Conservation (phyloP, 2,113 vertebrate species). For the Pantherophis guttatus region DNA sequence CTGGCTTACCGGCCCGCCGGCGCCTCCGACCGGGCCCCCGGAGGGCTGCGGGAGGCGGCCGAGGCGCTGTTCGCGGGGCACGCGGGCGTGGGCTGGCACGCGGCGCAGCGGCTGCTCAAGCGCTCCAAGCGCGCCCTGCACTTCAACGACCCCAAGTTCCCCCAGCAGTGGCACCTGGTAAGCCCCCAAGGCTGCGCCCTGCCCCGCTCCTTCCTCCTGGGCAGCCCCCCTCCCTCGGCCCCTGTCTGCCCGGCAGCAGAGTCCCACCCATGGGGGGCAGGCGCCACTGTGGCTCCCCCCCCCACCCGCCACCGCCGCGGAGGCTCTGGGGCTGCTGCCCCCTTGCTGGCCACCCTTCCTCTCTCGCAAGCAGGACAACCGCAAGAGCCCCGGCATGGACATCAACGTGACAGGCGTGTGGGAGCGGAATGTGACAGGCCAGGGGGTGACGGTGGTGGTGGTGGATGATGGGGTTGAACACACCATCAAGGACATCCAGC, state of each 20-base stretch:
- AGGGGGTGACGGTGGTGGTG: slow-evolving; percentile 91
- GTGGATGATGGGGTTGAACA: slow-evolving; percentile 94
- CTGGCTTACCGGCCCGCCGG: slow-evolving; percentile 59
- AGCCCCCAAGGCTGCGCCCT: slow-evolving; percentile 25
- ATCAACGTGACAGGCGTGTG: slow-evolving; percentile 95
- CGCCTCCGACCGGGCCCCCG: accelerated
- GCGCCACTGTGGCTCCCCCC: neutral
- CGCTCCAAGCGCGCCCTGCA: slow-evolving; percentile 86
- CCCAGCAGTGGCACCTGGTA: slow-evolving; percentile 95
- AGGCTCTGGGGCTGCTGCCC: neutral
- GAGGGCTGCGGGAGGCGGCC: slow-evolving; percentile 51
- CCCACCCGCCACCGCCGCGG: neutral
- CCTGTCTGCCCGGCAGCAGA: neutral
- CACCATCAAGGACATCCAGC: slow-evolving; percentile 87
- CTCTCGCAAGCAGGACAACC: slow-evolving; percentile 77
- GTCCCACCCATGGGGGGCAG: neutral
- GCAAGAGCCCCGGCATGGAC: slow-evolving; percentile 82
- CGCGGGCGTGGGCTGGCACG: slow-evolving; percentile 85
- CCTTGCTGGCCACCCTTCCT: neutral
- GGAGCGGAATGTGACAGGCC: slow-evolving; percentile 91
- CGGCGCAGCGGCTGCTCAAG: slow-evolving; percentile 83
- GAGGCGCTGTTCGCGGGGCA: slow-evolving; percentile 75
- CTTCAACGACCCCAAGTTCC: slow-evolving; percentile 93
- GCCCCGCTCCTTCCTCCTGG: too few relatives aligned
- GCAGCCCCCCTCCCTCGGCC: neutral